Base-by-base conservation (phyloP, 2,888 invertebrate genomes). In the Thera britannica region DNA sequence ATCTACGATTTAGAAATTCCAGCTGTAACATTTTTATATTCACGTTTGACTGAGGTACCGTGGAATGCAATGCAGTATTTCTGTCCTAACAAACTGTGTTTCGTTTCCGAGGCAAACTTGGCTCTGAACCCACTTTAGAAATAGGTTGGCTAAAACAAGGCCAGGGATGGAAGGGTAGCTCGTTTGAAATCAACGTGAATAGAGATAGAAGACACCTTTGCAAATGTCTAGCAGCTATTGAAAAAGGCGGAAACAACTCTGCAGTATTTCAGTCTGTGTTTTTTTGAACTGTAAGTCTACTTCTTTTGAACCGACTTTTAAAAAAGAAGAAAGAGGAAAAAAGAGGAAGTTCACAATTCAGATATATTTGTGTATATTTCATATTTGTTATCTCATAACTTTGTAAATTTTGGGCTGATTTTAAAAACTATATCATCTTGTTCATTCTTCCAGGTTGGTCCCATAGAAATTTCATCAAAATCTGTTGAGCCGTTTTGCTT, bases 101-200 rank as follows among this genome's bases (percentile, higher is more conserved):
- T 56, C 59, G 62, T 55, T 56, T 69, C 58, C 55, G 58, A 65
- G 49, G 55, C 58, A 8, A 65, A 58, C 67, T 38, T 48, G 58
- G 64, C 61, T 72, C 59, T 52, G 55, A 60, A 72, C 70, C 64
- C 62, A 68, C 77, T 73, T 73, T 70, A 71, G 72, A 79, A 77
- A 75, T 75, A 73, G 70, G 70, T 71, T 72, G 65, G 73, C 72
- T 74, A 74, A 75, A 73, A 78, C 66, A 23, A 23, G 23, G 23
- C 23, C 23, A 46, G 41, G 55, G 57, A 62, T 62, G 58, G 23
- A 60, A 55, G 60, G 46, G 44, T 60, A 59, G 38, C 36, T 60
- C 34, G 23, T 7, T 52, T 62, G 44, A 48, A 56, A 52, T 2
- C 34, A 11, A 64, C 51, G 52, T 52, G 55, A 46, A 65, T 59